Percentiles rank a stretch among this genome's conserved stretches.
phyloP scores from a whole-genome alignment of 2,113 vertebrate genomes.

The Mixornis gularis region DNA sequence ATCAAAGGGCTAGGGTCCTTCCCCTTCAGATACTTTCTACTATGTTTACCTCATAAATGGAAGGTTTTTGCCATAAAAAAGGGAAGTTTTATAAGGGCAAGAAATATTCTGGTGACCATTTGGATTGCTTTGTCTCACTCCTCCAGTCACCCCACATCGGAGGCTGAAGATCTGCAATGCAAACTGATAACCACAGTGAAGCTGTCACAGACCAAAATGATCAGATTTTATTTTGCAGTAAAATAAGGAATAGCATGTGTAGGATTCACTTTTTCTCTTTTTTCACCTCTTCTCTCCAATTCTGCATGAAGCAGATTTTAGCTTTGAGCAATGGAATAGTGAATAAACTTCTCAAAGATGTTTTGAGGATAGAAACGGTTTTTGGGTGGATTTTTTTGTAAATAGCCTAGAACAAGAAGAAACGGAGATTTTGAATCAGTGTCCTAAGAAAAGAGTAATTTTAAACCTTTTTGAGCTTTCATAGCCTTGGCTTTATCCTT shows the following conservation, averaged over 20 bases:
- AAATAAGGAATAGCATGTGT: neutral
- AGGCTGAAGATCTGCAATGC: neutral
- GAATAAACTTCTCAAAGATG: neutral
- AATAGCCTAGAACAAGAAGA: neutral
- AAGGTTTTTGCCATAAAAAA: neutral
- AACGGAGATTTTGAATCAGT: neutral
- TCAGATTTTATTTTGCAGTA: neutral
- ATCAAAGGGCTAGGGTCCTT: neutral
- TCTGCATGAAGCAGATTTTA: neutral
- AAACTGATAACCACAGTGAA: neutral
- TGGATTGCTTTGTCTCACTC: neutral
- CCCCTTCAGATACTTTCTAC: neutral
- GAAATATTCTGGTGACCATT: neutral
- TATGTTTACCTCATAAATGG: neutral
- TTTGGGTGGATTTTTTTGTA: neutral
- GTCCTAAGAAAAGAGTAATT: neutral
- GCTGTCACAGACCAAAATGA: neutral
- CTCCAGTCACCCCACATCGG: neutral
- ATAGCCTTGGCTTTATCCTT: neutral
- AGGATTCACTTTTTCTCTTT: neutral
- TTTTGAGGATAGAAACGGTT: neutral
- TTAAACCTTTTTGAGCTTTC: neutral
- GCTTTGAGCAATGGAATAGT: neutral
- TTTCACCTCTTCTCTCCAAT: neutral
- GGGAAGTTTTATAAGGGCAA: neutral